phyloP scores from a whole-genome alignment of 2,113 vertebrate genomes.

The Ramphastos sulfuratus region DNA sequence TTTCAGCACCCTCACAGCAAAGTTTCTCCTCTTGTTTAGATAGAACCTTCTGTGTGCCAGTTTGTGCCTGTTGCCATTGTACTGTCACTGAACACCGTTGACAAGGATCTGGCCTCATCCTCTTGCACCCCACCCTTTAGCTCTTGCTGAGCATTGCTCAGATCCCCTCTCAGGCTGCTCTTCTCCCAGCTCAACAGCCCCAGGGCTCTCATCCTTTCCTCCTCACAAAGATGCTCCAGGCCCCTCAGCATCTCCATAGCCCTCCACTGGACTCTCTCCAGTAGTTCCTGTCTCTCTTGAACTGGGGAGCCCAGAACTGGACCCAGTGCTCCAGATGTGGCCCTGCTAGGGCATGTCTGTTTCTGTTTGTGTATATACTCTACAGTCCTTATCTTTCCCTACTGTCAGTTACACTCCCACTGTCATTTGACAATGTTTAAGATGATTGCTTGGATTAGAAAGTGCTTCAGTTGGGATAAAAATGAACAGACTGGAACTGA shows the following conservation, averaged over 20 bases:
- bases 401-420: not conserved
- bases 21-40: not conserved
- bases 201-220: not conserved
- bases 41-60: not conserved
- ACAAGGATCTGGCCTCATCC: not conserved
- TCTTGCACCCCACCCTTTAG: not conserved
- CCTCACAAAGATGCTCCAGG: not conserved
- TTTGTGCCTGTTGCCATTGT: not conserved
- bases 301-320: not conserved
- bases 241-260: not conserved
- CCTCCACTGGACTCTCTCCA: not conserved
- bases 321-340: not conserved
- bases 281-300: not conserved
- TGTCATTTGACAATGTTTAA: not conserved
- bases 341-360: not conserved
- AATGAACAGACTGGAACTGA: not conserved
- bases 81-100: not conserved
- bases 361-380: rapidly evolving
- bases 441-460: not conserved
- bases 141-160: not conserved
- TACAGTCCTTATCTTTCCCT: not conserved
- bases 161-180: not conserved
- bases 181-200: not conserved
- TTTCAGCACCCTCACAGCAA: not conserved
- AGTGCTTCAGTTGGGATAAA: too few relatives aligned